Base-by-base conservation (phyloP, 2,888 invertebrate genomes). In the Chromoteleia sp. region DNA sequence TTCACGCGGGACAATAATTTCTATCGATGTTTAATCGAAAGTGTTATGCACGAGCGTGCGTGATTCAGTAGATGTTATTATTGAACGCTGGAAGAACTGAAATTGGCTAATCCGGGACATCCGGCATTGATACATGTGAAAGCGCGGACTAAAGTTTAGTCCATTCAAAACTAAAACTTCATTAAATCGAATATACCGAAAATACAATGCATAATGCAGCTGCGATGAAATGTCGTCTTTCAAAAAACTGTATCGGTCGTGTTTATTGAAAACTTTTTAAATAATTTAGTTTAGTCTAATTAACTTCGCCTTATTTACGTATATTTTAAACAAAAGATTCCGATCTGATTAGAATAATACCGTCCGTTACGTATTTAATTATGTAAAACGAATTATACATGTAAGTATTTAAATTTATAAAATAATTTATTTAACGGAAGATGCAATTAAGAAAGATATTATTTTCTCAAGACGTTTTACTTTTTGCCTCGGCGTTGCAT, bases 91-190 rank as follows among this genome's bases (percentile, higher is more conserved):
- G 19, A 19, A 48, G 19, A 48, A 21, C 21, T 48, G 30, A 54
- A 54, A 54, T 54, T 17, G 33, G 17, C 30, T 54, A 54, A 54
- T 54, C 30, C 54, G 54, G 4, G 8, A 54, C 54, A 54, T 54
- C 54, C 54, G 54, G 54, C 12, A 25, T 15, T 54, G 15, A 54
- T 54, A 33, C 17, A 54, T 54, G 15, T 54, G 30, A n/a, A 54
- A 33, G 3, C 17, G 8, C 15, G 17, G 7, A 43, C 4, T 43
- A 17, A 43, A 43, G 2, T 5, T 10, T 33, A 1, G 7, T 33
- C 33, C n/a, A n/a, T n/a, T n/a, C n/a, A n/a, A n/a, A n/a, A n/a
- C n/a, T n/a, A n/a, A 33, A 5, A 33, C 33, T 33, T 33, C 6
- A 33, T 33, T 33, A 33, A 33, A 33, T 10, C 1, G 10, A 1